Evolutionary conservation across 2,888 invertebrate genomes (phyloP).

Genomic region (Leptinotarsa peninsularis): DNA sequence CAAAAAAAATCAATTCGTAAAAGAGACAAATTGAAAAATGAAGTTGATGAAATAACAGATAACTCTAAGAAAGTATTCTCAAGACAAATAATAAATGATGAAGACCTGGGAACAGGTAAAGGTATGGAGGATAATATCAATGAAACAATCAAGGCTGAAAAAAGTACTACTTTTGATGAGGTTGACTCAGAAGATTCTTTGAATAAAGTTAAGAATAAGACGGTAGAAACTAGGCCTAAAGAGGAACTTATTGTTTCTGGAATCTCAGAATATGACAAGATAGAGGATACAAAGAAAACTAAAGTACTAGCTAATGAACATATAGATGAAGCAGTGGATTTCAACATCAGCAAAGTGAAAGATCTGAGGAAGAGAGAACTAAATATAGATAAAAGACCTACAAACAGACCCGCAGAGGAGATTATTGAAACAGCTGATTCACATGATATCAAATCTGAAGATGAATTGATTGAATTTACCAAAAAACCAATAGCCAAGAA

Average conservation of each 20-base stretch:
- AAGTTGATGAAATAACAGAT: neutral
- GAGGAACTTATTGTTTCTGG: neutral
- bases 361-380: neutral
- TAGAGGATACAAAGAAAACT: neutral
- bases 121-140: neutral
- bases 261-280: neutral
- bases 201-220: neutral
- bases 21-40: neutral
- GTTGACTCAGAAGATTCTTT: neutral
- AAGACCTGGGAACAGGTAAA: neutral
- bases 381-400: neutral
- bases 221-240: neutral
- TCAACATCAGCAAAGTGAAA: too few relatives aligned
- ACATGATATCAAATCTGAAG: neutral
- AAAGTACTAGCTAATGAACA: neutral
- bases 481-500: neutral
- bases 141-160: neutral
- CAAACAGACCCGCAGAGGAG: neutral
- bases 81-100: neutral
- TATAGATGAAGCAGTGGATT: neutral
- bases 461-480: neutral
- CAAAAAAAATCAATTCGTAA: neutral
- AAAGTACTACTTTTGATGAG: neutral
- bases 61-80: neutral
- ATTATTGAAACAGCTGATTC: neutral